Base-by-base conservation (phyloP, 2,888 invertebrate genomes). In the Nomada goodeniana region DNA sequence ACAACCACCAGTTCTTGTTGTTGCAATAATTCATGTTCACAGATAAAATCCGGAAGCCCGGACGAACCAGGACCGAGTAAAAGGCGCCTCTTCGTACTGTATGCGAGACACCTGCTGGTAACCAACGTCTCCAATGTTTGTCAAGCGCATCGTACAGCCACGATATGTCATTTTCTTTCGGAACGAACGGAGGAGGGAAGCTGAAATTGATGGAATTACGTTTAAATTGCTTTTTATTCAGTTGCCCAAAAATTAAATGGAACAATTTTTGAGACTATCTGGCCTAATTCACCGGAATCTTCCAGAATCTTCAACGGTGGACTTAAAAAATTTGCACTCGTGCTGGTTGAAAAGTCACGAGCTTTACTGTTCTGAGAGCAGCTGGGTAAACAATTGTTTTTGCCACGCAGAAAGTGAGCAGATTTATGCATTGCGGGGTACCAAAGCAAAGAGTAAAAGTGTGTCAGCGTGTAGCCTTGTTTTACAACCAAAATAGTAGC, bases 21-120 rank as follows among this genome's bases (percentile, higher is more conserved):
- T 98, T 98, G 94, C 98, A 98, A 94, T 98, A 98, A 94, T 99
- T 99, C 97, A 98, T 98, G 92, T 99, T 99, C n/a, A 99, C 95
- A 0, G 98, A 98, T 85, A 99, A 97, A 74, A 99, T 96, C 77
- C 98, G 95, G 93, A 99, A 98, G 23, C 98, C 98, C 0, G 98
- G 98, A 53, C 97, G 96, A 10, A 98, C 97, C 64, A 98, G 95
- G 1, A 98, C 98, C 3, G 98, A 98, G 94, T 99, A 99, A 94
- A 98, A 98, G 52, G 98, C 98, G 0, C 98, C 98, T 63, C 98
- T 95, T 2, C 97, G 95, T 1, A 98, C 96, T 0, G 98, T 98
- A 87, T 97, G 96, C 3, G 97, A 97, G 0, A 98, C 98, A 18
- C 97, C 97, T 4, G 96, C 96, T 0, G 98, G 98, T 75, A 99